Conservation (phyloP, 2,888 invertebrate genomes). For the Melanostoma mellinum region DNA sequence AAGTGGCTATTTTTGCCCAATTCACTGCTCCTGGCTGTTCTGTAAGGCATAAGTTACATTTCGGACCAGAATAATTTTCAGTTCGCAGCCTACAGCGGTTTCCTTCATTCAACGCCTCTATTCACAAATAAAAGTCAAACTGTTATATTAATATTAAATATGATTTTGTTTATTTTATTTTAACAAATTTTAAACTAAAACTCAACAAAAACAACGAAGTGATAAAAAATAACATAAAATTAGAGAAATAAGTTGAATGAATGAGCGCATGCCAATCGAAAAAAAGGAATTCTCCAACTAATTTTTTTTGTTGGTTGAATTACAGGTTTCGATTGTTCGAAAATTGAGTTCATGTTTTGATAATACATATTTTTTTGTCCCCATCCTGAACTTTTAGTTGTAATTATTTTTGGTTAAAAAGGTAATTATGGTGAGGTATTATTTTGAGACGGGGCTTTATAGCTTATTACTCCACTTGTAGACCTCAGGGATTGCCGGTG, state of each 20-base stretch:
- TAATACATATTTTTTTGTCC: slow-evolving; percentile 14
- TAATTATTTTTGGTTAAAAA: slow-evolving; percentile 43
- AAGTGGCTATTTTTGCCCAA: background rate
- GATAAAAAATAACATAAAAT: slow-evolving; percentile 13
- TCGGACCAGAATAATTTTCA: too few species aligned
- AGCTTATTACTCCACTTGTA: slow-evolving; percentile 83
- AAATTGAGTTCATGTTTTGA: slow-evolving; percentile 30
- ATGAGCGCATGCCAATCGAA: slow-evolving; percentile 26
- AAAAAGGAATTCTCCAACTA: background rate
- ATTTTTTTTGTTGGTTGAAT: background rate
- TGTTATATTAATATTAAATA: slow-evolving; percentile 20
- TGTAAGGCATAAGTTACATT: too few species aligned
- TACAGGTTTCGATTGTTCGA: slow-evolving; percentile 21
- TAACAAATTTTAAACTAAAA: slow-evolving; percentile 43
- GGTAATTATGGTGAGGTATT: slow-evolving; percentile 42
- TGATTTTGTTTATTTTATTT: slow-evolving; percentile 30
- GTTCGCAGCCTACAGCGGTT: too few species aligned
- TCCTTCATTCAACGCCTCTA: background rate
- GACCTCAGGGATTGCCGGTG: slow-evolving; percentile 86
- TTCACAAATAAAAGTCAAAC: slow-evolving; percentile 11
- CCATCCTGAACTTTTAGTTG: slow-evolving; percentile 7
- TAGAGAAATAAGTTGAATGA: slow-evolving; percentile 1
- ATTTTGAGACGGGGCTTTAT: slow-evolving; percentile 74
- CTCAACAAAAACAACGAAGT: slow-evolving; percentile 39
- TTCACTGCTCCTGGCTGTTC: too few species aligned